Evolutionary conservation across 2,888 invertebrate genomes (phyloP).

Genomic region (Cynaeus angustus): DNA sequence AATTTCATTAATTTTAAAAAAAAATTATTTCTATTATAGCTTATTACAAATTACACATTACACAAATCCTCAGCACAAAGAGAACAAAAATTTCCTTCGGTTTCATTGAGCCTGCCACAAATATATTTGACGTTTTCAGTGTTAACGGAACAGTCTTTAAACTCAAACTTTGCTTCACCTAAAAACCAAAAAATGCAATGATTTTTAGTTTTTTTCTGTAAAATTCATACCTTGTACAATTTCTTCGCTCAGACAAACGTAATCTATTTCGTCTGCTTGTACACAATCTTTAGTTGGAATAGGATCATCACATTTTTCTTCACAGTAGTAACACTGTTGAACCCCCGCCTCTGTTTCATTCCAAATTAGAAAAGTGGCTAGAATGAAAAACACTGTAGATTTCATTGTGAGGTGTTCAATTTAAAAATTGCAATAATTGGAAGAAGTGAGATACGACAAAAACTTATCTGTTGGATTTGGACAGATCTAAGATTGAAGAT

Average conservation of each 20-base stretch:
- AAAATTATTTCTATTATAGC: no score
- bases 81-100: background rate
- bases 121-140: background rate
- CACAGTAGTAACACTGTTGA: constrained; percentile 1
- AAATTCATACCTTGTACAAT: background rate
- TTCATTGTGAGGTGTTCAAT: no score
- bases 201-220: background rate
- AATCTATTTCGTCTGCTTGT: background rate
- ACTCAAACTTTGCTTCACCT: background rate
- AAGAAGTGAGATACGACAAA: no score
- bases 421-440: no score
- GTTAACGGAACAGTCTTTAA: background rate
- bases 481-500: no score
- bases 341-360: background rate
- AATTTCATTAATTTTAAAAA: no score
- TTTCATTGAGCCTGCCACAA: background rate
- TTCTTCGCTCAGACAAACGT: background rate
- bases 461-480: no score
- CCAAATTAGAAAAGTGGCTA: background rate
- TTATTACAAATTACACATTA: background rate
- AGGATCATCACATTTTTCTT: background rate
- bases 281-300: background rate
- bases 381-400: background rate
- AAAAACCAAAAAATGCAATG: background rate
- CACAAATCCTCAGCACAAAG: constrained; percentile 9